phyloP scores from a whole-genome alignment of 92 coral and sea anemone genomes.

The Parazoanthus swiftii region DNA sequence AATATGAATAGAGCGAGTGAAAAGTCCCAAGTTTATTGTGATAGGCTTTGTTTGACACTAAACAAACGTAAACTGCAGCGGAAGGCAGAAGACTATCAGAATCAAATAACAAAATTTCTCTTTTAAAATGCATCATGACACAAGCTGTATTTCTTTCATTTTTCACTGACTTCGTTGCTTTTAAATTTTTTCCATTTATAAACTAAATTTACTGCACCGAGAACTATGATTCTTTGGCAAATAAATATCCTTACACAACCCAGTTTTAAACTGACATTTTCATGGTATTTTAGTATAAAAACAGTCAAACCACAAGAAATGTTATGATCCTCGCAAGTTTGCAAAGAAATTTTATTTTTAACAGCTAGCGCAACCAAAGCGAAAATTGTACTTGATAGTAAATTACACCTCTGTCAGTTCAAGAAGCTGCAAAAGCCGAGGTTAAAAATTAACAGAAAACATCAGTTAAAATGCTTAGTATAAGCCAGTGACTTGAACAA shows the following conservation, averaged over 20 bases:
- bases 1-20: slow-evolving; percentile 47
- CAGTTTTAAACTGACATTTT: background rate
- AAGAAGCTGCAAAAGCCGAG: no score
- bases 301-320: background rate
- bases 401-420: no score
- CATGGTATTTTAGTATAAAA: no score
- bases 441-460: background rate
- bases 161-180: background rate
- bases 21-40: slow-evolving; percentile 60
- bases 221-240: background rate
- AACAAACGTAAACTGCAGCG: background rate
- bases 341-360: background rate
- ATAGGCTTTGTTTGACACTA: slow-evolving; percentile 31
- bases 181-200: background rate
- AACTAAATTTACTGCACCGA: no score
- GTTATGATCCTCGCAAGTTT: background rate
- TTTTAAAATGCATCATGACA: background rate
- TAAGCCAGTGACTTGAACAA: no score
- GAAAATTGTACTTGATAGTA: background rate
- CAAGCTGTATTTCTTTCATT: background rate
- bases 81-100: background rate
- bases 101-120: background rate
- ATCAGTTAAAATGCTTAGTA: no score
- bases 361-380: background rate
- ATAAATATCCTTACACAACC: background rate